Conservation (phyloP, 2,888 invertebrate species). For the Dryadula phaetusa region DNA sequence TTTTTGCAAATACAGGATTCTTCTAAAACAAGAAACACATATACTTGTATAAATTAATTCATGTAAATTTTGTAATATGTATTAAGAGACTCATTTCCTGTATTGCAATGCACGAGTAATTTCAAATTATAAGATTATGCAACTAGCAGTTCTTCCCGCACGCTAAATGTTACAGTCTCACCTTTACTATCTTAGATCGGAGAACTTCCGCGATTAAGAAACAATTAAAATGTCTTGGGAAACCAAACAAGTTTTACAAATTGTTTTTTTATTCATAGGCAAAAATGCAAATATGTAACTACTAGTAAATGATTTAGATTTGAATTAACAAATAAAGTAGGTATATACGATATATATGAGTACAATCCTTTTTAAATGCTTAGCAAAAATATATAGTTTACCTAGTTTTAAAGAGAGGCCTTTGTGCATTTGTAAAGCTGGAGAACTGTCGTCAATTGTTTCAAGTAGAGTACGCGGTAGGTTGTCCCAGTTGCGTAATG, state of each 20-base stretch:
- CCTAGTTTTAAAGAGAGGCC: conserved; percentile 2
- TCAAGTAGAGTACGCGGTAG: conserved; percentile 46
- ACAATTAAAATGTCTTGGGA: conserved; percentile 46
- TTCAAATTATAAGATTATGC: conserved; percentile 41
- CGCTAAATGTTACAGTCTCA: conserved; percentile 50
- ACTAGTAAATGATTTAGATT: too few relatives aligned
- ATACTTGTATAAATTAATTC: not conserved
- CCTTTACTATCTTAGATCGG: conserved; percentile 48
- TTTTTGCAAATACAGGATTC: too few relatives aligned
- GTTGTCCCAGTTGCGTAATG: conserved; percentile 78
- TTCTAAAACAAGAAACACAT: too few relatives aligned
- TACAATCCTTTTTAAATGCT: too few relatives aligned
- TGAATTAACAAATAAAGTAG: too few relatives aligned
- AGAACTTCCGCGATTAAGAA: conserved; percentile 49
- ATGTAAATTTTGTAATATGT: conserved; percentile 10
- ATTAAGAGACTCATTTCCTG: conserved; percentile 20
- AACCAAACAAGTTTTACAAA: conserved; percentile 31
- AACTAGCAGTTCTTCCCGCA: conserved; percentile 42
- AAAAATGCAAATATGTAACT: too few relatives aligned
- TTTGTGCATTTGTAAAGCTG: conserved; percentile 7
- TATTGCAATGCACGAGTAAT: conserved; percentile 34
- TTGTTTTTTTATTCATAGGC: not conserved
- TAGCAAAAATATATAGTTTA: not conserved
- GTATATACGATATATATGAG: too few relatives aligned
- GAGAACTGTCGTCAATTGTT: conserved; percentile 35